These are phyloP conservation scores for Tympanoctomys barrerae DNA, from an alignment of 2,797 vertebrate genomes.

Conservation along the genomic window DNA sequence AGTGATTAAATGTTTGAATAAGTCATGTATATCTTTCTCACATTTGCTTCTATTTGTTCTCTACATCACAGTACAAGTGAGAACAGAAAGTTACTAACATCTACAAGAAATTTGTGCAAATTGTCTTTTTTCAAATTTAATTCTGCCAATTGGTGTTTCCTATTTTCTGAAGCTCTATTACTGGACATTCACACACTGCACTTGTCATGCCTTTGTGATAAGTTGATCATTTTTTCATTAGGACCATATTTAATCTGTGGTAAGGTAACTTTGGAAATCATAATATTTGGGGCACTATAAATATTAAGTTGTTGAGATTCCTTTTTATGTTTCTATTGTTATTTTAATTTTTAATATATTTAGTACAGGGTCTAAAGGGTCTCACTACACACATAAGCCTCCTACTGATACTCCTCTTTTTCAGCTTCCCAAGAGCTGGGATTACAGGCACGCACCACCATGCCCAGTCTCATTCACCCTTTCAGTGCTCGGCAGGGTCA, in stretches of 20 bases:
- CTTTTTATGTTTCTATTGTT: neutral
- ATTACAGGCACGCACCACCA: too few species aligned
- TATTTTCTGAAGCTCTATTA: neutral
- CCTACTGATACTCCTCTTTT: too few species aligned
- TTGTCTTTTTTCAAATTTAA: neutral
- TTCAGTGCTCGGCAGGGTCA: too few species aligned
- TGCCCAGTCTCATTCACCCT: too few species aligned
- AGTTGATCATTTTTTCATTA: neutral
- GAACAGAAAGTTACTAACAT: neutral
- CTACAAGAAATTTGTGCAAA: neutral
- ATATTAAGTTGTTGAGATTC: neutral
- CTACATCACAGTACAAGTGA: too few species aligned
- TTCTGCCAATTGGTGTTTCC: neutral
- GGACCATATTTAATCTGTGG: neutral
- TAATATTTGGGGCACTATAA: neutral
- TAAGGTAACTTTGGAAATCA: neutral
- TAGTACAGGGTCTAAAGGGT: too few species aligned
- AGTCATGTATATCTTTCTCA: neutral
- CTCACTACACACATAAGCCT: too few species aligned
- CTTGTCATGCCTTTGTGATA: neutral
- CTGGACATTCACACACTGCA: neutral
- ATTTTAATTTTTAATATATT: too few species aligned
- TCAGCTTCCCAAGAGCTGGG: too few species aligned
- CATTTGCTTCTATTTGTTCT: neutral
- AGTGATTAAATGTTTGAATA: neutral